Conservation (phyloP, 2,797 vertebrate species). For the Danio tinwini region DNA sequence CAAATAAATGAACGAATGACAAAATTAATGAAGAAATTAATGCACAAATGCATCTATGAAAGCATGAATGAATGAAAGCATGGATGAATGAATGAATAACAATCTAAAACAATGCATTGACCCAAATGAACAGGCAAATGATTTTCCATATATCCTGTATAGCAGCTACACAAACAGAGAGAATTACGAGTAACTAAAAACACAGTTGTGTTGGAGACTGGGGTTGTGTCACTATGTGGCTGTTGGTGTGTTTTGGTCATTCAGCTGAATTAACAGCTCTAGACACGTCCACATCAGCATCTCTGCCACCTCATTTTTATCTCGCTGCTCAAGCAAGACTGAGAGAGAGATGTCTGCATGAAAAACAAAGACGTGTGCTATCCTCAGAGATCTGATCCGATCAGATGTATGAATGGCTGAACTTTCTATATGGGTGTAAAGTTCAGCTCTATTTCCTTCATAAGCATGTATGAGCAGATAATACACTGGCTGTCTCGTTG, state of each 20-base stretch:
- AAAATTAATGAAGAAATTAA: too few species aligned
- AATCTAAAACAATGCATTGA: background rate
- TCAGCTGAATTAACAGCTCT: constrained; percentile 33
- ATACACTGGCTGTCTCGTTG: background rate
- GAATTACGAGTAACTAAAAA: background rate
- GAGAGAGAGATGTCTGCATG: constrained; percentile 21
- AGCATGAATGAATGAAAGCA: too few species aligned
- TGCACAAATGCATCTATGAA: too few species aligned
- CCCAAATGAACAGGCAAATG: background rate
- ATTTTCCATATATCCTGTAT: background rate
- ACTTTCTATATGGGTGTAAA: constrained; percentile 21
- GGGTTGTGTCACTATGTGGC: background rate
- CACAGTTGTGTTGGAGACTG: background rate
- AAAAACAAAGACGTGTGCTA: constrained; percentile 17
- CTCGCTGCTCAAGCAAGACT: background rate
- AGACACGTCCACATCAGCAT: constrained; percentile 46
- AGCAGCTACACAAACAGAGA: background rate
- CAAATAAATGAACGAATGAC: too few species aligned
- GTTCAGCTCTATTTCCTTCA: constrained; percentile 27
- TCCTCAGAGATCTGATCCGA: constrained; percentile 18
- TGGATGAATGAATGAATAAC: too few species aligned
- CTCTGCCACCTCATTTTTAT: constrained; percentile 24
- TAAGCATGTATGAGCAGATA: constrained; percentile 31
- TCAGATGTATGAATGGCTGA: constrained; percentile 3
- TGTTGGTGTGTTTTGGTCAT: background rate